phyloP scores from a whole-genome alignment of 2,888 invertebrate species.

The Caenorhabditis plicata region DNA sequence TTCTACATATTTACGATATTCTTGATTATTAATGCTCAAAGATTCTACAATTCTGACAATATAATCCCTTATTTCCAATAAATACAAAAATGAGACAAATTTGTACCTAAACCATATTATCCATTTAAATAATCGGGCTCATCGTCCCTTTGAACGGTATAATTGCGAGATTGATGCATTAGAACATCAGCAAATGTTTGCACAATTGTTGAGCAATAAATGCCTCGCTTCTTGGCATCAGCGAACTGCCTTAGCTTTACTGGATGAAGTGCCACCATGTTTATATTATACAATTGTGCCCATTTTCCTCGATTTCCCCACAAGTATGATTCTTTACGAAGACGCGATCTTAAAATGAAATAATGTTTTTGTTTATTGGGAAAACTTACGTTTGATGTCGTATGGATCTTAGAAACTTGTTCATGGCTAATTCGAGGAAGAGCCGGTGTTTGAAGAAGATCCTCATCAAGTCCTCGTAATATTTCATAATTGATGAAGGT shows the following conservation, averaged over 20 bases:
- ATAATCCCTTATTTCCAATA: too few relatives aligned
- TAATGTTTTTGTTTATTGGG: background rate
- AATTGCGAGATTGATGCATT: conserved; percentile 4
- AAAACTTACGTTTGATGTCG: background rate
- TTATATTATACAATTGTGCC: background rate
- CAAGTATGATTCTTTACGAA: background rate
- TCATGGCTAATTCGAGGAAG: background rate
- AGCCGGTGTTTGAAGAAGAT: background rate
- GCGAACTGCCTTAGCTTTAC: conserved; percentile 8
- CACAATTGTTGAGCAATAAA: conserved; percentile 5
- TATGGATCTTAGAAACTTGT: background rate
- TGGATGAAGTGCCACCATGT: conserved; percentile 10
- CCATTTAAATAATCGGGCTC: conserved; percentile 9
- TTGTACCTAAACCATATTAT: background rate
- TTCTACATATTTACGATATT: too few relatives aligned
- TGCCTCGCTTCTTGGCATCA: conserved; percentile 1
- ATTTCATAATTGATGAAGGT: background rate
- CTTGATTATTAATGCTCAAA: too few relatives aligned
- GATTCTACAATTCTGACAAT: too few relatives aligned
- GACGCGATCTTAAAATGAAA: conserved; percentile 5
- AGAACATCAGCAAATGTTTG: conserved; percentile 1
- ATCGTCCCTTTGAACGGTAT: conserved; percentile 3
- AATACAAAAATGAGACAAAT: background rate
- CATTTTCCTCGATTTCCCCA: conserved; percentile 6
- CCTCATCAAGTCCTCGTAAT: conserved; percentile 9